Percentiles rank a stretch among this genome's conserved stretches.
phyloP scores from a whole-genome alignment of 1,140 invertebrate species.

The Amyelois transitella region DNA sequence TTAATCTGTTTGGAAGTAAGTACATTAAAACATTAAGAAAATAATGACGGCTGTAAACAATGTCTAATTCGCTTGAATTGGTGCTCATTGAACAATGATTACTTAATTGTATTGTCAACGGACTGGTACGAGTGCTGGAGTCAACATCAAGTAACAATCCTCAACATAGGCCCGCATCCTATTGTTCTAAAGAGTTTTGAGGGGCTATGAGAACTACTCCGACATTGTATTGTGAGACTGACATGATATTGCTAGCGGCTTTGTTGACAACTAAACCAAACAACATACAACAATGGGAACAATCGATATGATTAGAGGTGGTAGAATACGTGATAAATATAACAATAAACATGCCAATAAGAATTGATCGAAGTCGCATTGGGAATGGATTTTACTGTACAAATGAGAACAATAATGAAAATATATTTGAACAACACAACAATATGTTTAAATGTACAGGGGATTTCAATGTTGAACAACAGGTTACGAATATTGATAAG shows the following conservation, averaged over 20 bases:
- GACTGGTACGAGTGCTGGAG: conserved; percentile 24
- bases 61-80: conserved; percentile 22
- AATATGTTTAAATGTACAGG: not conserved
- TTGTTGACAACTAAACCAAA: not conserved
- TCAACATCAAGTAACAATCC: conserved; percentile 15
- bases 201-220: conserved; percentile 16
- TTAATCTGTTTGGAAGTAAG: not conserved
- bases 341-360: too few relatives aligned
- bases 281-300: not conserved
- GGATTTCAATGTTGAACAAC: not conserved
- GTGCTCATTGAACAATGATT: conserved; percentile 33
- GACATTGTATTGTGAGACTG: not conserved
- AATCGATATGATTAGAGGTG: not conserved
- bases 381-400: too few relatives aligned
- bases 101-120: conserved; percentile 44
- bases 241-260: not conserved
- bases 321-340: not conserved
- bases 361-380: too few relatives aligned
- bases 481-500: not conserved
- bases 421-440: not conserved
- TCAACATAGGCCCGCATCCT: conserved; percentile 49
- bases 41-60: not conserved
- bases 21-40: not conserved
- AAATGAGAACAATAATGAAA: too few relatives aligned
- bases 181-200: conserved; percentile 47